Conservation (phyloP, 2,113 vertebrate species). For the Dipodomys merriami region DNA sequence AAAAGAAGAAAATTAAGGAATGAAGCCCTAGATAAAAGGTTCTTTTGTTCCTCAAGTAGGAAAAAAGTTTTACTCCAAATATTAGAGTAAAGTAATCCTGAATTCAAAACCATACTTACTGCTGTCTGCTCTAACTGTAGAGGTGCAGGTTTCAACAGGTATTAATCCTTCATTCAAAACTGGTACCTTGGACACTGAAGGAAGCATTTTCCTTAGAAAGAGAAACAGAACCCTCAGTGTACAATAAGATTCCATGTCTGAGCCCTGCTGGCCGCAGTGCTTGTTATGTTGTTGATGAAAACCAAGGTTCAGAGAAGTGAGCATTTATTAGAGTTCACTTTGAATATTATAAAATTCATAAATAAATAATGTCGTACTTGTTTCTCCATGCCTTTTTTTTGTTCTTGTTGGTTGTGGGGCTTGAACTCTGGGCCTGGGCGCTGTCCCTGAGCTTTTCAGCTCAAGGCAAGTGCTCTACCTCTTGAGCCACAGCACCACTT, state of each 20-base stretch:
- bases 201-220: slow-evolving; percentile 71
- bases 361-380: not conserved
- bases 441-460: too few species aligned
- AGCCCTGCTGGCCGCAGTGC: not conserved
- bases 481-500: too few species aligned
- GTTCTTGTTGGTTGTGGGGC: too few species aligned
- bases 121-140: slow-evolving; percentile 57
- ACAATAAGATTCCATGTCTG: not conserved
- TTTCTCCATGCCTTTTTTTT: not conserved
- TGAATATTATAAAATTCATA: not conserved
- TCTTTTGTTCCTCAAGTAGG: not conserved
- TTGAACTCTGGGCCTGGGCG: too few species aligned
- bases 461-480: too few species aligned
- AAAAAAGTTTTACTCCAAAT: not conserved
- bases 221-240: slow-evolving; percentile 53
- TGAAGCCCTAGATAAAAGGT: not conserved
- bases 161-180: slow-evolving; percentile 67
- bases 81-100: slow-evolving; percentile 1
- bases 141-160: slow-evolving; percentile 43
- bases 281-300: slow-evolving; percentile 28
- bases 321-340: not conserved
- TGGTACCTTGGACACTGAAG: not conserved
- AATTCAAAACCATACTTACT: slow-evolving; percentile 67
- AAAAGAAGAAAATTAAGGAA: not conserved
- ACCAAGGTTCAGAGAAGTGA: slow-evolving; percentile 1